Base-by-base conservation (phyloP, 1,140 invertebrate genomes). In the Phortica variegata region DNA sequence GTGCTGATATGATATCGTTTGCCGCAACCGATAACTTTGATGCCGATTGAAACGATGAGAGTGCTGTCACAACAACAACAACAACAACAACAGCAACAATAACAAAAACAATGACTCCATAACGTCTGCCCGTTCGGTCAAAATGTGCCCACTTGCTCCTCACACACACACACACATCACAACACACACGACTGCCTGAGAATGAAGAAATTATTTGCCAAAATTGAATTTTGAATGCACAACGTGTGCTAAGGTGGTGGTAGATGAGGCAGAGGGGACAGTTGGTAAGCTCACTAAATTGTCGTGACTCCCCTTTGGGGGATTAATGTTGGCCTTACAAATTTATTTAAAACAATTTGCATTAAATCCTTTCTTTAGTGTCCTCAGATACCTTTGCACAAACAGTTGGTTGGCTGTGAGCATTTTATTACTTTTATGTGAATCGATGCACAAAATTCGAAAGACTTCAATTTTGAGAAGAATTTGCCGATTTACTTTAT, bases 291-390 rank as follows among this genome's bases (percentile, higher is more conserved):
- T n/a, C n/a, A n/a, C n/a, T n/a, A n/a, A n/a, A n/a, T n/a, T n/a
- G n/a, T n/a, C 59, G 54, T 58, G 56, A 18, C 56, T 58, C 49
- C 56, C 55, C 55, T 47, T 40, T 43, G 36, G 46, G 43, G 16
- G n/a, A 31, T 26, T 23, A 32, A 19, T 18, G 34, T 45, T 37
- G 43, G 41, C 49, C 38, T 53, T 56, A 63, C 54, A 70, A 73
- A 73, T 73, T 73, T 65, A 66, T 73, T 66, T 60, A 54, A 72
- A 70, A 60, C 61, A 69, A 73, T 73, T 73, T 73, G 61, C 69
- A 66, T 62, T 47, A 53, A 52, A 54, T 54, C 43, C 56, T 65
- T 54, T 54, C 53, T 66, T 57, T 46, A 47, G 50, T 54, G 46
- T 65, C 52, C 57, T 54, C 39, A 48, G 52, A 48, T 55, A 57